A percentile compares a stretch with the other conserved stretches of the same genome.
phyloP scores from a whole-genome alignment of 2,888 invertebrate species.

The Globia sparganii region DNA sequence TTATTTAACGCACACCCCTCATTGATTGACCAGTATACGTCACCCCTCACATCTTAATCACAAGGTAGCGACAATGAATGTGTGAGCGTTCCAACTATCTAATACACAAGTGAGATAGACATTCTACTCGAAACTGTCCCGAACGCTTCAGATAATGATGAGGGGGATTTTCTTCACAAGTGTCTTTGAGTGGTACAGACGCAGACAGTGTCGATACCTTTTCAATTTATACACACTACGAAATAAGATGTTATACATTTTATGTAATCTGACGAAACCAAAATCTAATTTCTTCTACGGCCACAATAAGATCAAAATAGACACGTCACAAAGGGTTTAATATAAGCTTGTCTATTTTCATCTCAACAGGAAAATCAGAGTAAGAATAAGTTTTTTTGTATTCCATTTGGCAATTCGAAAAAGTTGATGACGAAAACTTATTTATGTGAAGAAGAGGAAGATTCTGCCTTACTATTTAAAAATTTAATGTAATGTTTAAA shows the following conservation, averaged over 20 bases:
- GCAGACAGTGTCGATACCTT: background rate
- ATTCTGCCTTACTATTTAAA: background rate
- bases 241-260: background rate
- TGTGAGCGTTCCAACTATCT: background rate
- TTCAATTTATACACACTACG: background rate
- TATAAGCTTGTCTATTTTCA: background rate
- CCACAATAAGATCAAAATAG: background rate
- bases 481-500: too few species aligned
- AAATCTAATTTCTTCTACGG: background rate
- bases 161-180: conserved; percentile 44
- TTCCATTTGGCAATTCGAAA: background rate
- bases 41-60: conserved; percentile 30
- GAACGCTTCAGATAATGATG: conserved; percentile 38
- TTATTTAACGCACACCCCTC: background rate
- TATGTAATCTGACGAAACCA: background rate
- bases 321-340: background rate
- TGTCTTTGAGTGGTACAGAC: conserved; percentile 27
- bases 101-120: conserved; percentile 28
- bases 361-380: background rate
- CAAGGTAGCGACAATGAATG: conserved; percentile 24
- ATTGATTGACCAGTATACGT: conserved; percentile 16
- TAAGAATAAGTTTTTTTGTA: too few species aligned
- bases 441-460: too few species aligned
- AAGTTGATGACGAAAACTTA: background rate
- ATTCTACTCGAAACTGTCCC: conserved; percentile 22